These are phyloP conservation scores for Lasioglossum malachurum DNA, from an alignment of 2,888 invertebrate species.

Conservation along the genomic window DNA sequence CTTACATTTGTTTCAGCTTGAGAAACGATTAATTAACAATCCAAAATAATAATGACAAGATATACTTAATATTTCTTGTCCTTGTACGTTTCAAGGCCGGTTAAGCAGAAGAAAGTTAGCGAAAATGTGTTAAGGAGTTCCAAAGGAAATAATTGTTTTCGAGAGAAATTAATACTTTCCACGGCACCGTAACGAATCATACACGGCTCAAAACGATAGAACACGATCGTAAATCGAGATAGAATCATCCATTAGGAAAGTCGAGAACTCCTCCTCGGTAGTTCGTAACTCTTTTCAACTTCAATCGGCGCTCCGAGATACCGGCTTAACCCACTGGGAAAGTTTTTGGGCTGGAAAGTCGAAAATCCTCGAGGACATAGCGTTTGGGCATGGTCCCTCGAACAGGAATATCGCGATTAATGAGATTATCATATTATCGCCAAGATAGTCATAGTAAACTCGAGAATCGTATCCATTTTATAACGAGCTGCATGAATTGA, in stretches of 20 bases:
- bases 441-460: not conserved
- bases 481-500: not conserved
- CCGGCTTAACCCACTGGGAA: constrained; percentile 23
- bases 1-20: not conserved
- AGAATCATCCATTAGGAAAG: constrained; percentile 35
- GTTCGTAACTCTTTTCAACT: constrained; percentile 50
- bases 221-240: constrained; percentile 26
- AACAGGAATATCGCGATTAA: constrained; percentile 29
- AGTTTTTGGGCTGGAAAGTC: constrained; percentile 36
- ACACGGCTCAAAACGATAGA: constrained; percentile 2
- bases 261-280: constrained; percentile 38
- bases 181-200: not conserved
- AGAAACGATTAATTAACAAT: not conserved
- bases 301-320: constrained; percentile 25
- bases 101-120: not conserved
- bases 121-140: not conserved
- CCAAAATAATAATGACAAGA: not conserved
- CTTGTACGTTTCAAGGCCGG: not conserved
- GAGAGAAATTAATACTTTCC: constrained; percentile 9
- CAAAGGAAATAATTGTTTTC: not conserved
- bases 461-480: not conserved
- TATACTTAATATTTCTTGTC: not conserved
- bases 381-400: constrained; percentile 13
- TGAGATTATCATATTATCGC: constrained; percentile 7
- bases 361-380: constrained; percentile 35